Conservation (phyloP, 2,113 vertebrate species). For the Rhineura floridana region DNA sequence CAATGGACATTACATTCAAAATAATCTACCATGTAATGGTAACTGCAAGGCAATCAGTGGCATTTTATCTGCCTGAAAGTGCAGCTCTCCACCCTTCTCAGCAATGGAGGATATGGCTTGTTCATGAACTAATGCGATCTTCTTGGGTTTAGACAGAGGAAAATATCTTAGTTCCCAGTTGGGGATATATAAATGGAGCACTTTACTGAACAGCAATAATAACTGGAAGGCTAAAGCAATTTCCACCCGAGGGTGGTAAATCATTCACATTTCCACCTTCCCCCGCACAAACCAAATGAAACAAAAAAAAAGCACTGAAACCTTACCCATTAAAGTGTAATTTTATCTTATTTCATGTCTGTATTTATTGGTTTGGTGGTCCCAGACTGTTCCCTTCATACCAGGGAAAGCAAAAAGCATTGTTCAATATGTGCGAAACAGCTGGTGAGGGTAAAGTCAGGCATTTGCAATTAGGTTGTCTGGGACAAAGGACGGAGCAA, state of each 20-base stretch:
- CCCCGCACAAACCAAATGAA: neutral
- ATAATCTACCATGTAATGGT: neutral
- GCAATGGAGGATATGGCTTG: constrained; percentile 38
- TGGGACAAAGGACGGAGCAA: neutral
- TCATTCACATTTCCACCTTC: constrained; percentile 5
- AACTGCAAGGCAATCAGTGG: neutral
- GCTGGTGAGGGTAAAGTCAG: neutral
- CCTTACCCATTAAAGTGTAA: constrained; percentile 43
- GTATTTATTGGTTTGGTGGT: constrained; percentile 40
- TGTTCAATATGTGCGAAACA: neutral
- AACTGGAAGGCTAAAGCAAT: constrained; percentile 43
- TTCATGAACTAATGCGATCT: constrained; percentile 52
- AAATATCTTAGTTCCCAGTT: constrained; percentile 29
- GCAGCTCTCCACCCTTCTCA: constrained; percentile 6
- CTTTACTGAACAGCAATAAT: constrained; percentile 29
- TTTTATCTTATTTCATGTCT: constrained; percentile 39
- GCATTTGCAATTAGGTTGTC: neutral
- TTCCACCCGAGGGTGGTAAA: constrained; percentile 37
- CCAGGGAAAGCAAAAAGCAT: neutral
- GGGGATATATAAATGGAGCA: constrained; percentile 48
- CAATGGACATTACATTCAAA: neutral
- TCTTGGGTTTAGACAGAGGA: constrained; percentile 51
- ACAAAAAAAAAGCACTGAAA: constrained; percentile 9
- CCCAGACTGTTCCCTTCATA: constrained; percentile 15
- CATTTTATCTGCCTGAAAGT: constrained; percentile 12